A percentile compares a stretch with the other conserved stretches of the same genome.
phyloP scores from a whole-genome alignment of 2,113 vertebrate species.

The Myrmophylax atrothorax region DNA sequence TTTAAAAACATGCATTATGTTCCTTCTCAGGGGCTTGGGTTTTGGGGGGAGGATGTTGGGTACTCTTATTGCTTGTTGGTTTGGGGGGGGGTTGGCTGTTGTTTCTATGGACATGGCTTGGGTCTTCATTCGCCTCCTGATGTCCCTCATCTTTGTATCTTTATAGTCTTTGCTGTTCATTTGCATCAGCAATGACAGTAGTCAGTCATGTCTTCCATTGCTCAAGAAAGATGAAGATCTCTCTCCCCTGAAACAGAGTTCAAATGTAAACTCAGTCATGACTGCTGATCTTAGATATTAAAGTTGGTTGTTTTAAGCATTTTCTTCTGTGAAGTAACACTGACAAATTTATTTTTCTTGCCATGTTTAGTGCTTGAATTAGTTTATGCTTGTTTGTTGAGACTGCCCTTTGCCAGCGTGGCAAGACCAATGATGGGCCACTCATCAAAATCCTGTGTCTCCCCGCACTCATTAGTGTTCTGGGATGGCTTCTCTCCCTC shows the following conservation, averaged over 20 bases:
- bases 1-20: background rate
- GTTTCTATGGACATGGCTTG: rapidly evolving
- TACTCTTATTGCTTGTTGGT: background rate
- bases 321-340: background rate
- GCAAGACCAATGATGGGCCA: background rate
- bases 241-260: background rate
- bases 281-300: background rate
- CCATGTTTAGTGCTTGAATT: background rate
- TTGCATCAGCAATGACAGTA: background rate
- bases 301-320: background rate
- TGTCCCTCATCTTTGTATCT: background rate
- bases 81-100: background rate
- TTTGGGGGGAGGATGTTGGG: background rate
- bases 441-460: background rate
- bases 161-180: background rate
- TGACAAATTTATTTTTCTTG: background rate
- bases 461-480: background rate
- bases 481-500: background rate
- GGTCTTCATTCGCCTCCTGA: background rate
- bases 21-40: background rate
- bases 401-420: background rate
- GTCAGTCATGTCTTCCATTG: background rate
- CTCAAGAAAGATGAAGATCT: background rate
- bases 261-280: background rate
- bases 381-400: background rate